Percentiles rank a stretch among this genome's conserved stretches.
These are phyloP conservation scores for Lasaia peninsularis DNA, from an alignment of 1,140 invertebrate genomes.

Conservation along the genomic window DNA sequence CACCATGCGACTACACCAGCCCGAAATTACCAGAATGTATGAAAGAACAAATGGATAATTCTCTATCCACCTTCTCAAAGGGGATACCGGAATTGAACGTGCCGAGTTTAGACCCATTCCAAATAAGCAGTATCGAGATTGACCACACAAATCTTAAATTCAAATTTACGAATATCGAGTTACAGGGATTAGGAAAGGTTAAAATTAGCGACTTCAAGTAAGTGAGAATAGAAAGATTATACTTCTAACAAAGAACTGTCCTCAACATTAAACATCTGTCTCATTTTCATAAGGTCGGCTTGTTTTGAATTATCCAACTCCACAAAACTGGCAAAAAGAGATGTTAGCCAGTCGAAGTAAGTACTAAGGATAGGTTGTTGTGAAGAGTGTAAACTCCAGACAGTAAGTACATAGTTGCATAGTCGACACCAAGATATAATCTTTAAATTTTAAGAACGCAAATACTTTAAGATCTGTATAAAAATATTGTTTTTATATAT, in stretches of 20 bases:
- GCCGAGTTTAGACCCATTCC: constrained; percentile 61
- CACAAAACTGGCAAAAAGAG: too few relatives aligned
- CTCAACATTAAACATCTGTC: too few relatives aligned
- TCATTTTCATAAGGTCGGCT: too few relatives aligned
- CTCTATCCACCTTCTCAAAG: constrained; percentile 63
- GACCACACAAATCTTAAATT: constrained; percentile 55
- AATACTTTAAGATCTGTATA: too few relatives aligned
- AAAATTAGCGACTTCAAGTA: constrained; percentile 51
- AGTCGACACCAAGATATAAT: too few relatives aligned
- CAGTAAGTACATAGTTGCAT: too few relatives aligned
- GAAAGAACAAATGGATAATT: constrained; percentile 54
- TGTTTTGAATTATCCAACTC: too few relatives aligned
- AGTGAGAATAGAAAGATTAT: constrained; percentile 26
- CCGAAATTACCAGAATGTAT: constrained; percentile 67
- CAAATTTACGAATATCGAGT: constrained; percentile 43
- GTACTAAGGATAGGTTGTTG: too few relatives aligned
- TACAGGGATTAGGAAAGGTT: constrained; percentile 48
- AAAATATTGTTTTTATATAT: too few relatives aligned
- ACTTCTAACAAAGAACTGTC: neutral
- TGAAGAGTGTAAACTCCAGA: too few relatives aligned
- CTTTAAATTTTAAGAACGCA: too few relatives aligned
- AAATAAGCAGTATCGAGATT: constrained; percentile 58
- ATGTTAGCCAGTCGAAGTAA: neutral
- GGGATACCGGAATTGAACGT: constrained; percentile 69
- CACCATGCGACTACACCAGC: constrained; percentile 59